Evolutionary conservation across 92 coral and sea anemone genomes (phyloP).

Genomic region (Nematostella vectensis): DNA sequence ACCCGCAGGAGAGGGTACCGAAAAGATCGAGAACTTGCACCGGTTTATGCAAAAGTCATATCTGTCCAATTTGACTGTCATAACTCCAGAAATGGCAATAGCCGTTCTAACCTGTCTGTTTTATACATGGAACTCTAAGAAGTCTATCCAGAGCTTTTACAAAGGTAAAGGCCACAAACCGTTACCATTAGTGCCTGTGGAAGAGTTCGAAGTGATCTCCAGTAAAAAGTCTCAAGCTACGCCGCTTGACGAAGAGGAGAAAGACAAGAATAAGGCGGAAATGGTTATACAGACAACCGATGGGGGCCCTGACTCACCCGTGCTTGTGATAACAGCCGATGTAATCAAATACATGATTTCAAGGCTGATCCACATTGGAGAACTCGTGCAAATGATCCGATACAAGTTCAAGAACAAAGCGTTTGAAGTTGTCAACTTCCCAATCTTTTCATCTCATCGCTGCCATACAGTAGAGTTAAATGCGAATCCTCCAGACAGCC

Average conservation of each 20-base stretch:
- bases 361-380: constrained; percentile 30
- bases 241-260: constrained; percentile 2
- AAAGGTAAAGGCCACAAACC: constrained; percentile 6
- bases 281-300: constrained; percentile 7
- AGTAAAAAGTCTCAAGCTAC: background rate
- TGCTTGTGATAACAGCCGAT: constrained; percentile 26
- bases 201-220: constrained; percentile 1
- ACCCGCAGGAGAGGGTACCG: constrained; percentile 32
- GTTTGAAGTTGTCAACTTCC: constrained; percentile 16
- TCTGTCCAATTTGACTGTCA: constrained; percentile 20
- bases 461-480: constrained; percentile 3
- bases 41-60: constrained; percentile 21
- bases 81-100: constrained; percentile 36
- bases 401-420: constrained; percentile 19
- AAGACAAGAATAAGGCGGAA: constrained; percentile 3
- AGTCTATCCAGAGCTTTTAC: constrained; percentile 7
- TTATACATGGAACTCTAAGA: constrained; percentile 31
- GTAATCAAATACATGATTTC: constrained; percentile 23
- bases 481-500: constrained; percentile 1
- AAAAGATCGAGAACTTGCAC: constrained; percentile 21
- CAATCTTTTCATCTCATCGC: constrained; percentile 13
- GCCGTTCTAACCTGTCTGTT: constrained; percentile 24
- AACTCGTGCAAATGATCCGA: constrained; percentile 14
- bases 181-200: constrained; percentile 20
- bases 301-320: constrained; percentile 1